Conservation (phyloP, 2,888 invertebrate species). For the Dolichopus griseipennis region DNA sequence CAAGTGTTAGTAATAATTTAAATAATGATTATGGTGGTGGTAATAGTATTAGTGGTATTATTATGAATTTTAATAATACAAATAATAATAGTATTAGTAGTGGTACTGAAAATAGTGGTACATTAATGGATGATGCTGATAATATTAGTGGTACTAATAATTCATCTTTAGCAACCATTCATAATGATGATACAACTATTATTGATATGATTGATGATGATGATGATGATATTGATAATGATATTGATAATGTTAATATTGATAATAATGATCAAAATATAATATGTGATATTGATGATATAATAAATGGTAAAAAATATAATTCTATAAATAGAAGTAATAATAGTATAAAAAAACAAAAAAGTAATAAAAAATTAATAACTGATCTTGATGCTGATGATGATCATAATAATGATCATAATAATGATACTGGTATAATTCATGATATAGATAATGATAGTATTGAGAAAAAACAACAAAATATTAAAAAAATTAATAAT, state of each 20-base stretch:
- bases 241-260: too few relatives aligned
- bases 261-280: too few relatives aligned
- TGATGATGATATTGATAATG: not conserved
- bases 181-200: constrained; percentile 8
- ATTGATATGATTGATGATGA: not conserved
- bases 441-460: not conserved
- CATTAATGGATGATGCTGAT: constrained; percentile 32
- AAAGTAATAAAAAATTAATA: not conserved
- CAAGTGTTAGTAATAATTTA: constrained; percentile 36
- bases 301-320: not conserved
- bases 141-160: constrained; percentile 20
- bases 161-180: constrained; percentile 2
- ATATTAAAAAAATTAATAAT: not conserved
- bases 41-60: constrained; percentile 13
- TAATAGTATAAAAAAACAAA: not conserved
- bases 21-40: constrained; percentile 21
- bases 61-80: constrained; percentile 26
- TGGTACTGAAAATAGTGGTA: constrained; percentile 7
- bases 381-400: not conserved
- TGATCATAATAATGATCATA: not conserved
- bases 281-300: not conserved
- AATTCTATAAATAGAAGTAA: not conserved
- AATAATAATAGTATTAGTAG: constrained; percentile 24
- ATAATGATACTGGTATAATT: not conserved
- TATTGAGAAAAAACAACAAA: not conserved